A percentile compares a stretch with the other conserved stretches of the same genome.
phyloP scores from a whole-genome alignment of 1,140 invertebrate species.

The Achroia grisella region DNA sequence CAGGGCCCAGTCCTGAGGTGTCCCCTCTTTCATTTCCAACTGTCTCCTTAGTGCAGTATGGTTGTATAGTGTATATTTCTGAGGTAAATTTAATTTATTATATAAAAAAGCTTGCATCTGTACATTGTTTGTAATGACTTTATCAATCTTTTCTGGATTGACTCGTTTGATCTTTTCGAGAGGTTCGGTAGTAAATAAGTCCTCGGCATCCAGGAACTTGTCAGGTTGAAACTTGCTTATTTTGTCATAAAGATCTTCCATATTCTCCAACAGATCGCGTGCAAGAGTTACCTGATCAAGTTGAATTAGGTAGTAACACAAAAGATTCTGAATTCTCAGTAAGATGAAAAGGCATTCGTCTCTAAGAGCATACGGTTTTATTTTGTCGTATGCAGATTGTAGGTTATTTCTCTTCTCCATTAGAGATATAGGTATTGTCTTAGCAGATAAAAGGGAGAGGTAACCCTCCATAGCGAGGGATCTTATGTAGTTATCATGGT shows the following conservation, averaged over 20 bases:
- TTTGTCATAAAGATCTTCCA: conserved; percentile 57
- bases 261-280: conserved; percentile 46
- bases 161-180: conserved; percentile 35
- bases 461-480: conserved; percentile 59
- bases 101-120: conserved; percentile 71
- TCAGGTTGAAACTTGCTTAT: conserved; percentile 36
- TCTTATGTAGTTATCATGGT: conserved; percentile 39
- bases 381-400: conserved; percentile 37
- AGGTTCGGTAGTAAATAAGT: conserved; percentile 43
- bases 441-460: conserved; percentile 41
- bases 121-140: conserved; percentile 67
- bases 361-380: conserved; percentile 36
- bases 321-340: conserved; percentile 59
- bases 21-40: conserved; percentile 74
- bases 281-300: conserved; percentile 36
- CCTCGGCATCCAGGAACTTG: conserved; percentile 50
- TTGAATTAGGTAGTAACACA: conserved; percentile 59
- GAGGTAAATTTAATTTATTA: conserved; percentile 60
- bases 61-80: conserved; percentile 75
- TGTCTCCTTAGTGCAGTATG: conserved; percentile 77
- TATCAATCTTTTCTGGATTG: conserved; percentile 63
- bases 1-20: conserved; percentile 77
- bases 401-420: conserved; percentile 49
- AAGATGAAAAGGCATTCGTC: conserved; percentile 53
- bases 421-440: conserved; percentile 42